Conservation (phyloP, 2,113 vertebrate species). For the Dipodomys spectabilis region DNA sequence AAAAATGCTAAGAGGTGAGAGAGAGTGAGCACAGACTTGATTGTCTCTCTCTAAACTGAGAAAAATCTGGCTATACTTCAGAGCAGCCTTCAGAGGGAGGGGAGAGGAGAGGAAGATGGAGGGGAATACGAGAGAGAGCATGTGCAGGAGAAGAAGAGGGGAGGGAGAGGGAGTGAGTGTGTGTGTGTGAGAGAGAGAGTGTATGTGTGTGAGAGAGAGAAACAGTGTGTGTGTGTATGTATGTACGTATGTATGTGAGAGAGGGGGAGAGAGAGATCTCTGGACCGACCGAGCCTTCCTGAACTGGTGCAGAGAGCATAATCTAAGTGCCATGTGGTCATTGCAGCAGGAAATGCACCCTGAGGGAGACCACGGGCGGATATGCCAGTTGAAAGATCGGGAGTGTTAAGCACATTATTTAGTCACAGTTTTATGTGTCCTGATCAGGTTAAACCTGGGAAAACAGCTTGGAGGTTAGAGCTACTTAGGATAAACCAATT, state of each 20-base stretch:
- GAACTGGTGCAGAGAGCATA: background rate
- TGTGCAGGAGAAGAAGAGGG: too few species aligned
- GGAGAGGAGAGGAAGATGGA: too few species aligned
- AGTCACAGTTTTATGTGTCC: background rate
- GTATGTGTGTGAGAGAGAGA: too few species aligned
- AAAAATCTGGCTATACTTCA: background rate
- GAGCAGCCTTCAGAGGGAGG: background rate
- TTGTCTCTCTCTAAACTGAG: background rate
- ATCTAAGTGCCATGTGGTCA: rapidly evolving
- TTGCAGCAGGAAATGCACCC: background rate
- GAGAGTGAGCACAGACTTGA: background rate
- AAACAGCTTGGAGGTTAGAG: background rate
- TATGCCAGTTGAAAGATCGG: background rate
- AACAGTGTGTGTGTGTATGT: too few species aligned
- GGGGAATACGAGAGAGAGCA: too few species aligned
- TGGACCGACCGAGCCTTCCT: background rate
- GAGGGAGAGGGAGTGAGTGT: too few species aligned
- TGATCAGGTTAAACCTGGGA: background rate
- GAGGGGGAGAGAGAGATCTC: background rate
- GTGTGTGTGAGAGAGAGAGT: too few species aligned
- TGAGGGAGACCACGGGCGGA: background rate
- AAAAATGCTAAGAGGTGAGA: background rate
- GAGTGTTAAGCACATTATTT: background rate
- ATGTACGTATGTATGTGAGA: too few species aligned
- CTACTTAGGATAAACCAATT: background rate